Evolutionary conservation across 2,797 vertebrate genomes (phyloP).

Genomic region (Iguana delicatissima): DNA sequence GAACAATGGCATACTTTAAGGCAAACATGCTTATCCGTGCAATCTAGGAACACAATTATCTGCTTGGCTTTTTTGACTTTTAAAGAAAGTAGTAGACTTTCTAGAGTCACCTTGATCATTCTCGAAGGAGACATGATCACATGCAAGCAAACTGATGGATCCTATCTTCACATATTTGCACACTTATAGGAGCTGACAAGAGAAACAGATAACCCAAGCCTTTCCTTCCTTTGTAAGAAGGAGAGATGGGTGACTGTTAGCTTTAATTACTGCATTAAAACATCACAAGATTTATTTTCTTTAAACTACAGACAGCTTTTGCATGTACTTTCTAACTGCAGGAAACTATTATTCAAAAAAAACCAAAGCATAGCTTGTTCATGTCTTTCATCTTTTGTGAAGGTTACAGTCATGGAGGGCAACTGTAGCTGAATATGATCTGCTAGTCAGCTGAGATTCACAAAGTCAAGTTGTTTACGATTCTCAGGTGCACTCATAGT

Average conservation of each 20-base stretch:
- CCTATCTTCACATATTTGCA: constrained; percentile 9
- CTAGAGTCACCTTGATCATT: constrained; percentile 35
- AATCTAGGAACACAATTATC: constrained; percentile 8
- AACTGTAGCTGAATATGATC: constrained; percentile 47
- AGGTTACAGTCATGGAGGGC: constrained; percentile 45
- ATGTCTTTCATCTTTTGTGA: constrained; percentile 61
- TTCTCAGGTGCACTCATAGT: constrained; percentile 54
- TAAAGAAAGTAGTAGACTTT: constrained; percentile 4
- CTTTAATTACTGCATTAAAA: constrained; percentile 16
- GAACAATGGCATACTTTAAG: constrained; percentile 18
- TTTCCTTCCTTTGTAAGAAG: neutral
- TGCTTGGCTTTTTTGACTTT: constrained; percentile 8
- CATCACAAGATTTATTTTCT: neutral
- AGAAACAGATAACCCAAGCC: neutral
- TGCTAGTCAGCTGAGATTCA: constrained; percentile 59
- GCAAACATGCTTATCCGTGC: neutral
- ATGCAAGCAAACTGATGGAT: constrained; percentile 2
- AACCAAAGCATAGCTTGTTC: neutral
- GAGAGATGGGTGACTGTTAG: neutral
- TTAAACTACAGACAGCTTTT: neutral
- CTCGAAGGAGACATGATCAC: constrained; percentile 10
- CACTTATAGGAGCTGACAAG: neutral
- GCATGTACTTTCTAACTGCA: neutral
- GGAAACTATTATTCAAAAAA: constrained; percentile 26
- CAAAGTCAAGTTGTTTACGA: constrained; percentile 69